Base-by-base conservation (phyloP, 2,797 vertebrate species). In the Cynodonichthys magdalenae region DNA sequence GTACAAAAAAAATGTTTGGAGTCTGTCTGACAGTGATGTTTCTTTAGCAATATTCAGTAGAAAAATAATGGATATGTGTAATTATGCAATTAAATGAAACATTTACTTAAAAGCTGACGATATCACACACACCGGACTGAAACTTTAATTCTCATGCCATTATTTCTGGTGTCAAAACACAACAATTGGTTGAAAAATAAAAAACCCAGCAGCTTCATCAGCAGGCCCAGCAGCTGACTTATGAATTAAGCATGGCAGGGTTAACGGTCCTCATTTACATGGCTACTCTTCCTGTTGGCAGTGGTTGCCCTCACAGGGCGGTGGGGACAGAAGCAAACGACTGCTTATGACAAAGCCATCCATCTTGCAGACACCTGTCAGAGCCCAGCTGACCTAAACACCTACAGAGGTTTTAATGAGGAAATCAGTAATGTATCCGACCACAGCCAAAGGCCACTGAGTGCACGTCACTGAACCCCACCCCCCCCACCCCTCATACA, bases 331-430 rank as follows among this genome's bases (percentile, higher is more conserved):
- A 46, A 59, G 63, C 61, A 59, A 53, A 39, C 50, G 56, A 46
- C 62, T 75, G 59, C 72, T 71, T 62, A 67, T 15, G n/a, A 62
- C 53, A 57, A 17, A 79, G 67, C 66, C 72, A 74, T 87, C 86
- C 81, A 82, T 90, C 83, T 83, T 76, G 5, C 53, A 47, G 59
- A 74, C 86, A 76, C 71, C 79, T 80, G 78, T 82, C 82, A 77
- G 68, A 79, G 45, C 70, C 73, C 20, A 5, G 19, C 62, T 77
- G 82, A 87, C 83, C 86, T 68, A 17, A 66, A 44, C 65, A 73
- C 69, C 71, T 81, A 78, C 74, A 82, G 69, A 80, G 67, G 66
- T 69, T 81, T 76, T 87, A 87, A 83, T 81, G 71, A 85, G 61
- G 12, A 28, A 79, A 80, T 81, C 59, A 24, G 59, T 63, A 84